Evolutionary conservation across 2,888 invertebrate genomes (phyloP).

Genomic region (Siphonodentalium dalli): DNA sequence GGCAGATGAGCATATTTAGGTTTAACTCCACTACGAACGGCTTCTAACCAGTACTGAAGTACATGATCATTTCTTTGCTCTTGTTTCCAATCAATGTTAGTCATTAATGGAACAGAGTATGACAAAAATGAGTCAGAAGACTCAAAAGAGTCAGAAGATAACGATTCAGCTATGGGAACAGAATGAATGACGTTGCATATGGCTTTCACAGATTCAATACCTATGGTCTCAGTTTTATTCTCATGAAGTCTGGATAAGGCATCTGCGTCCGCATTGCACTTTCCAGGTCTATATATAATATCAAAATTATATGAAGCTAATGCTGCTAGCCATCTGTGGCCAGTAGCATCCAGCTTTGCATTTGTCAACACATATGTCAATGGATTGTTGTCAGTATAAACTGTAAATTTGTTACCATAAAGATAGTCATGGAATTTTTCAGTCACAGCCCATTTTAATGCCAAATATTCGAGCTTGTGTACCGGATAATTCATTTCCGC

Average conservation of each 20-base stretch:
- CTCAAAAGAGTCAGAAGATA: too few species aligned
- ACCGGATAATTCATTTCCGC: slow-evolving; percentile 23
- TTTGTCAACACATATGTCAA: slow-evolving; percentile 26
- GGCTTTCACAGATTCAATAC: slow-evolving; percentile 4
- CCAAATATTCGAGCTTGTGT: slow-evolving; percentile 26
- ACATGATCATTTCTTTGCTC: slow-evolving; percentile 6
- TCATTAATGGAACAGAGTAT: too few species aligned
- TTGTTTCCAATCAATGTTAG: slow-evolving; percentile 1
- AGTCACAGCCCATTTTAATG: slow-evolving; percentile 25
- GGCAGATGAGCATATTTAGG: too few species aligned
- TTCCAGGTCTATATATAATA: slow-evolving; percentile 29
- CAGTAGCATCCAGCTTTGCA: slow-evolving; percentile 30
- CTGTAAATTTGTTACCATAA: slow-evolving; percentile 17
- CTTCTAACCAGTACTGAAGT: slow-evolving; percentile 1
- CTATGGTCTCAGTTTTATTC: not conserved
- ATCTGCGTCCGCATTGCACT: slow-evolving; percentile 29
- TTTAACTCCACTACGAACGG: too few species aligned
- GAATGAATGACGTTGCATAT: slow-evolving; percentile 1
- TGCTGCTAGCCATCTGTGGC: slow-evolving; percentile 27
- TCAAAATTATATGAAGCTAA: slow-evolving; percentile 25
- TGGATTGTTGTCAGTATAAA: slow-evolving; percentile 31
- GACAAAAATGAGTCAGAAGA: too few species aligned
- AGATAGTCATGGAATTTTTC: slow-evolving; percentile 26
- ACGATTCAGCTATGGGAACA: not conserved
- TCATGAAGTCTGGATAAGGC: slow-evolving; percentile 27